Base-by-base conservation (phyloP, 1,140 invertebrate genomes). In the Cecropterus lyciades region DNA sequence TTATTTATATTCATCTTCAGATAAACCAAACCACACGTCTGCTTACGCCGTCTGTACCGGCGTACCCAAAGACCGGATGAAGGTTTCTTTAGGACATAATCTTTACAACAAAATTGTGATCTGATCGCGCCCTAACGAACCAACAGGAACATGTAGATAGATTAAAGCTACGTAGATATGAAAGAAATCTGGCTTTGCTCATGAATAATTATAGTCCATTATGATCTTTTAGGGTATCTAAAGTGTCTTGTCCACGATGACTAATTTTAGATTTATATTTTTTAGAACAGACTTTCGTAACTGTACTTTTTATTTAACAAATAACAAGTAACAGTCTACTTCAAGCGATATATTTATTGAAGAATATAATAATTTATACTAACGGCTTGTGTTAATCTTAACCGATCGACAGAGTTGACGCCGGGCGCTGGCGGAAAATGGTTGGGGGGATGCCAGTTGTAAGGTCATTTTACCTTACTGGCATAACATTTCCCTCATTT, bases 31-130 rank as follows among this genome's bases (percentile, higher is more conserved):
- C 16, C 16, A n/a, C 11, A 42, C 11, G 15, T 40, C 6, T 13
- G 10, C 3, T 56, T 15, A 40, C 33, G 17, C 17, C 84, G 63
- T 79, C 82, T 87, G 67, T 57, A 69, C 2, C 73, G 13, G 63
- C 33, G 16, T 52, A 40, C 69, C 73, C 82, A 84, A 87, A 87
- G 79, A 91, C 88, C 88, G 88, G 88, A 91, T 91, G 87, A 60
- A 78, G 72, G 73, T 84, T 89, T 91, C 88, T 88, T 87, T 84
- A 81, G 80, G 69, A 89, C 86, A 91, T 91, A 91, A 89, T 89
- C 84, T 89, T 91, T 87, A 89, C 88, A 88, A 89, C 88, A 88
- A 91, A 89, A 88, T 79, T 85, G 85, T 88, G 85, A 87, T 87
- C 81, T 69, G 75, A 89, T 88, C 86, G 77, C 74, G 75, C 75